Percentiles rank a stretch among this genome's conserved stretches.
These are phyloP conservation scores for Pseudomyrmex cubaensis DNA, from an alignment of 1,140 invertebrate species.

Conservation along the genomic window DNA sequence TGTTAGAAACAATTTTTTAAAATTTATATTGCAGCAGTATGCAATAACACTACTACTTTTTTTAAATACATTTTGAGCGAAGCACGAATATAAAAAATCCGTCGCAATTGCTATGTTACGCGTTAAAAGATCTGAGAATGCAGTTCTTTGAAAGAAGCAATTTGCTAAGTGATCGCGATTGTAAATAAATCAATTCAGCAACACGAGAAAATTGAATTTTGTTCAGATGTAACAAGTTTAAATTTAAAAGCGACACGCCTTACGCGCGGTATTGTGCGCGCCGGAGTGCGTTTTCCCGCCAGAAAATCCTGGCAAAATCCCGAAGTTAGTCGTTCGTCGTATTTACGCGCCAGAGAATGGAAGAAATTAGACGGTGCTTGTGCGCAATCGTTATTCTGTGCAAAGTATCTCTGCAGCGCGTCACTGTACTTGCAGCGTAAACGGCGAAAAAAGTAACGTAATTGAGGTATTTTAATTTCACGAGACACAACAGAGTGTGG, in stretches of 20 bases:
- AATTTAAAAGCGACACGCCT: background rate
- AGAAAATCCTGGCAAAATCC: background rate
- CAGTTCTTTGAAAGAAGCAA: no score
- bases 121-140: no score
- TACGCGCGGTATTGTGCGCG: background rate
- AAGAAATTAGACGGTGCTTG: constrained; percentile 45
- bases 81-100: no score
- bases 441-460: constrained; percentile 47
- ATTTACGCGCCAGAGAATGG: background rate
- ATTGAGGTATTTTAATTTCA: constrained; percentile 61
- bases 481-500: constrained; percentile 29
- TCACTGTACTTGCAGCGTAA: constrained; percentile 47
- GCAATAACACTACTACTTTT: no score
- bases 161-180: no score
- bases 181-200: no score
- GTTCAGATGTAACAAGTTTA: background rate
- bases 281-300: background rate
- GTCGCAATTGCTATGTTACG: no score
- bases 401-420: constrained; percentile 27
- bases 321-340: background rate
- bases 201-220: background rate
- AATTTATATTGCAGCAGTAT: no score
- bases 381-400: constrained; percentile 45
- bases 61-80: no score
- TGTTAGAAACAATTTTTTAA: no score